Evolutionary conservation across 2,797 vertebrate species (phyloP).

Genomic region (Falco cherrug): DNA sequence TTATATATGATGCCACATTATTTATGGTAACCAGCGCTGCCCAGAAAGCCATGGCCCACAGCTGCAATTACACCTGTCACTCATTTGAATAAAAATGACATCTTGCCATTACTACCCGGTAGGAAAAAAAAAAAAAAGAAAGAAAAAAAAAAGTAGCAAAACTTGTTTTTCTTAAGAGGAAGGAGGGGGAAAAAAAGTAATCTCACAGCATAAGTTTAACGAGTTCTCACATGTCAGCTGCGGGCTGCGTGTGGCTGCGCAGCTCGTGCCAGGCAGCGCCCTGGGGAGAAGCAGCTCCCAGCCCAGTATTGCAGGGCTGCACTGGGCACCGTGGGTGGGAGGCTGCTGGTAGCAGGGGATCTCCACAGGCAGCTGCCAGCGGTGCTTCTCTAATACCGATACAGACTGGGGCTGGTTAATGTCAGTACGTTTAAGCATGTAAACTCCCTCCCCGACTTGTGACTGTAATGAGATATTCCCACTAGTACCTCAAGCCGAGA

Average conservation of each 20-base stretch:
- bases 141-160: neutral
- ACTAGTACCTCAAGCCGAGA: neutral
- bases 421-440: neutral
- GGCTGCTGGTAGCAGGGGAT: neutral
- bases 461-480: slow-evolving; percentile 4
- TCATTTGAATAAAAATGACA: neutral
- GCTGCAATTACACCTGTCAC: slow-evolving; percentile 3
- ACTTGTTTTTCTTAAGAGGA: neutral
- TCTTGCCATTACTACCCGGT: neutral
- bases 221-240: neutral
- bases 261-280: neutral
- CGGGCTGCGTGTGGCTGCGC: fast-evolving
- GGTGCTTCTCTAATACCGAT: neutral
- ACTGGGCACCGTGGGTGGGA: neutral
- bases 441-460: neutral
- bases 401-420: neutral
- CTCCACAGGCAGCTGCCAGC: neutral
- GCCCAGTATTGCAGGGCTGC: neutral
- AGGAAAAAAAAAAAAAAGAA: neutral
- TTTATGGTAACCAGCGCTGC: neutral
- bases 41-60: neutral
- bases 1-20: neutral
- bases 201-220: neutral
- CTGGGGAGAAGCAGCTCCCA: neutral
- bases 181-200: neutral